phyloP scores from a whole-genome alignment of 2,797 vertebrate species.

The Xenops minutus region DNA sequence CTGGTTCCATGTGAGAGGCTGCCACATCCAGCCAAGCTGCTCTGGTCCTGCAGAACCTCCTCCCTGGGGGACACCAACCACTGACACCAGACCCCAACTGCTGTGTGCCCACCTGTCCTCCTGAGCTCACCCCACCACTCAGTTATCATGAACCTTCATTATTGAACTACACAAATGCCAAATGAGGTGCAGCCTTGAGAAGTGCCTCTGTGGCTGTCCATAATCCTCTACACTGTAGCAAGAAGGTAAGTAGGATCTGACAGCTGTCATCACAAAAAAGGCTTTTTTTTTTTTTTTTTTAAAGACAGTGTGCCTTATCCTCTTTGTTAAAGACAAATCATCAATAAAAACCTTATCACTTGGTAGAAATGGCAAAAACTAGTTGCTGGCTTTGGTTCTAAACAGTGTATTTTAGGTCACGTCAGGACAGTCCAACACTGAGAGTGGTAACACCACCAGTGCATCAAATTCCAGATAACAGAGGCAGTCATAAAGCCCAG shows the following conservation, averaged over 20 bases:
- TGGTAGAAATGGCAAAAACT: slow-evolving; percentile 32
- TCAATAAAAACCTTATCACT: slow-evolving; percentile 40
- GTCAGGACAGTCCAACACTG: slow-evolving; percentile 18
- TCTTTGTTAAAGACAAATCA: slow-evolving; percentile 11
- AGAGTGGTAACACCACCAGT: neutral
- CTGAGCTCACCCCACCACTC: neutral
- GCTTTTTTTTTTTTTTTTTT: slow-evolving; percentile 31
- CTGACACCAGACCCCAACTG: neutral
- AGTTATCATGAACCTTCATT: neutral
- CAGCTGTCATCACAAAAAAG: slow-evolving; percentile 29
- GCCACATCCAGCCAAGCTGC: neutral
- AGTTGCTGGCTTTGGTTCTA: slow-evolving; percentile 1
- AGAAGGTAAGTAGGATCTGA: neutral
- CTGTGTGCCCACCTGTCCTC: neutral
- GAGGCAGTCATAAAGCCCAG: neutral
- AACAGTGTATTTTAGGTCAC: slow-evolving; percentile 49
- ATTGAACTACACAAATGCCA: neutral
- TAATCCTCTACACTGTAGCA: slow-evolving; percentile 6
- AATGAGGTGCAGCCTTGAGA: neutral
- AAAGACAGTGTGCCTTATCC: neutral
- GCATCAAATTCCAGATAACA: neutral
- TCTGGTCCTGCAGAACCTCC: neutral
- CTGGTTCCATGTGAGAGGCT: rapidly evolving
- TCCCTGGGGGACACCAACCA: neutral
- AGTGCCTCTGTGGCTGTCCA: neutral